Base-by-base conservation (phyloP, 2,113 vertebrate species). In the Epinephelus fuscoguttatus region DNA sequence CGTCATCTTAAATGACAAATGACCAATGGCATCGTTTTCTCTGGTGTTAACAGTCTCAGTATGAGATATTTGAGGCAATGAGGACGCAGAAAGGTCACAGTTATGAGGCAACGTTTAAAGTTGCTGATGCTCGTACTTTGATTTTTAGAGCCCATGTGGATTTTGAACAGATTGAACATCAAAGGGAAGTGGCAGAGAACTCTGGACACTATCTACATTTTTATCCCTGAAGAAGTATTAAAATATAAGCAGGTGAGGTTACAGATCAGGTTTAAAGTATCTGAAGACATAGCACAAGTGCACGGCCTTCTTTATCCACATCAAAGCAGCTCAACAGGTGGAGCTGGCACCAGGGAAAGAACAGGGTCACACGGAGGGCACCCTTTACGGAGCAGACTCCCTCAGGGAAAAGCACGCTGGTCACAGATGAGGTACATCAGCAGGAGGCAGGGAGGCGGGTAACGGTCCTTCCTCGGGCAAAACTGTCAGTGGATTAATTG, bases 171-270 rank as follows among this genome's bases (percentile, higher is more conserved):
- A 25, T 23, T 14, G 47, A 62, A 76, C 25, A 66, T 83, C 6
- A 71, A 37, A 50, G 21, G 4, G 56, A 56, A 47, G 33, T 25
- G 47, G 2, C 6, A 37, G 7, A 30, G 45, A 30, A 68, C 17
- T 59, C 4, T 17, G 47, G 63, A 37, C 2, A 27, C 5, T 23
- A 73, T 68, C 55, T 5, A 9, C 47, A 70, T 30, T 14, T 50
- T 18, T 42, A 25, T 23, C 53, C 3, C 13, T 2, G n/a, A 17
- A 45, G 67, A 81, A 15, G 68, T 30, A 55, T 69, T 82, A 21
- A 17, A 81, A 69, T 73, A 33, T 49, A 30, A n/a, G 27, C 55
- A 78, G 84, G 25, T 68, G 73, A 72, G 33, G 62, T 72, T 12
- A n/a, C 9, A 72, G 53, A 56, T 76, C 27, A 67, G 17, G 33